Evolutionary conservation across 2,888 invertebrate genomes (phyloP), one percentile per base, ranked within the genome.

Genomic region (Lomographa bimaculata): DNA sequence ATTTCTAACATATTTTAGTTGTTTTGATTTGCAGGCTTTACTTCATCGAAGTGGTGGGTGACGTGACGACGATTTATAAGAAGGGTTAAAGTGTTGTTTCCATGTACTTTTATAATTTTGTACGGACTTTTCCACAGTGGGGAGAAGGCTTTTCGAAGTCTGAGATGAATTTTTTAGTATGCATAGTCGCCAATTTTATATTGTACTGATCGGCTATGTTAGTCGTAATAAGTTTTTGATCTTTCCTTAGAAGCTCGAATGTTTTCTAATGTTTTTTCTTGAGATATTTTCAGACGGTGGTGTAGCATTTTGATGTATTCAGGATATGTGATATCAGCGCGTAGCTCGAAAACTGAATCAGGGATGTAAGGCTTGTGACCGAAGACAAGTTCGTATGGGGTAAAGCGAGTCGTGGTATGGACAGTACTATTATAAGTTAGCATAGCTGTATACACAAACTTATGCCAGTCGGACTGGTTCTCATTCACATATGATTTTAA

Each of bases 311-410:
- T 25, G 1, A 38, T 18, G 10, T 38, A 38, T 9, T 38, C 38
- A 5, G n/a, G 30, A 2, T 38, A 38, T 2, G 30, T 38, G 3
- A 39, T 39, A 7, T n/a, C n/a, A n/a, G n/a, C n/a, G n/a, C n/a
- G n/a, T 1, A 26, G 5, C 1, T 38, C 38, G 12, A 10, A 37
- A 20, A 38, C 5, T 1, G 29, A 32, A 7, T 38, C 30, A 16
- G 38, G 32, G 1, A 38, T 4, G 26, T 14, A 25, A 2, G 38
- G 38, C 16, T 68, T 69, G 28, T 58, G 42, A 2, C 70, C 73
- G 39, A 68, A 77, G 2, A 75, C 1, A 20, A 75, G 34, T 48
- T 77, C 75, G 18, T 57, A 67, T 1, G 71, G 72, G 2, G 59
- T 36, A 9, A 28, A 65, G 2, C 56, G n/a, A 0, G 57, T 63